Base-by-base conservation (phyloP, 2,888 invertebrate species). In the Electrophaes corylata region DNA sequence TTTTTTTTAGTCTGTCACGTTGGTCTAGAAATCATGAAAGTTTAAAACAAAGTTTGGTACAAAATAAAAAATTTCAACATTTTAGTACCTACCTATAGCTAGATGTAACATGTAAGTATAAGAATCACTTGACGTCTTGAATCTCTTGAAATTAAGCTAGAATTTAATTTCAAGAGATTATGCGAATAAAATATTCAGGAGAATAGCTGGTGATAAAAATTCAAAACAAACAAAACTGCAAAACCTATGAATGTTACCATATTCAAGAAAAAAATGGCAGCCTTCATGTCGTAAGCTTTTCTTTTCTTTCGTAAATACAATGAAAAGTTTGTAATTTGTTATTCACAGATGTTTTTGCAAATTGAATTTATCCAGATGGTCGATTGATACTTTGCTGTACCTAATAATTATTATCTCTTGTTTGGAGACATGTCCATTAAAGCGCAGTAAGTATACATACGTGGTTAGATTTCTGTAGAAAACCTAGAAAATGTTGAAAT, bases 211-310 rank as follows among this genome's bases (percentile, higher is more conserved):
- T n/a, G n/a, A n/a, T n/a, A 23, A 23, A 4, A 23, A 2, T 23
- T 2, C 2, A 6, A 23, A 23, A 23, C 23, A 3, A 4, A 3
- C 6, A 23, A 6, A 23, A 23, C 23, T 6, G 4, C 26, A 26
- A 26, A 26, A 26, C 26, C 4, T 26, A 71, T 54, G 18, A 82
- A 82, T 84, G 85, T 86, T 86, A 83, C 86, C 81, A 86, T 82
- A 79, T 26, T 79, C 79, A 77, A 60, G 65, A 76, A 85, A 86
- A 85, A 91, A 89, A 91, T 91, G 91, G 91, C 91, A 91, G 91
- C 89, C 88, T 87, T 76, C 77, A 88, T 88, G 88, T 91, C 91
- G 89, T 91, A 91, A 89, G 90, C 89, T 89, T 87, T 89, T 88
- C 86, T 85, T 87, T 85, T 88, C 83, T 79, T 78, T 81, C 76